Evolutionary conservation across 1,140 invertebrate genomes (phyloP), one percentile per base, ranked within the genome.

Genomic region (Drosophila sulfurigaster): DNA sequence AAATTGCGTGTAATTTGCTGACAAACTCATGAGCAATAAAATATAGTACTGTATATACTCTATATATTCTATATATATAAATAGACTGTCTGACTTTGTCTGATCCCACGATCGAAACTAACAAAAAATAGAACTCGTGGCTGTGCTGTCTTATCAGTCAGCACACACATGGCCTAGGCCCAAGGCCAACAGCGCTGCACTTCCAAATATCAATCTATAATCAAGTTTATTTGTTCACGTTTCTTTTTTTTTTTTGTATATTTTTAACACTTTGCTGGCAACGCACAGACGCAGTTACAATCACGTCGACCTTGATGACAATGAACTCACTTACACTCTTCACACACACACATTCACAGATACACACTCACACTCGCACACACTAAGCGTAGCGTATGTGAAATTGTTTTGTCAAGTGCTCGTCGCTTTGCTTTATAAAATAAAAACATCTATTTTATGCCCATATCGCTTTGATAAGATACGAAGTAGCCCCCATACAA

Each of bases 231-330:
- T 11, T 45, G 13, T 25, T 11, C 35, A 38, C 35, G 6, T 20
- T 35, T 35, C 32, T 13, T 13, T 46, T 11, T 13, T 28, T 45
- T 45, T 25, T 25, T 16, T 43, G 52, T 48, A 30, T 25, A 25
- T 25, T 13, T 52, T 51, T 32, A 25, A 70, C 62, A 64, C 68
- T 63, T 56, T 32, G 25, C 52, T 41, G 43, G 35, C 51, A 49
- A 45, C 16, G 8, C 46, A 15, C 25, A 16, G 28, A 25, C 30
- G 25, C 52, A 28, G 43, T 70, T 16, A 51, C 51, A 51, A 35
- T 75, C 58, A 52, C 52, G 5, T 13, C 86, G 76, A 89, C 85
- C 86, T 90, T 89, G 81, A 56, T 78, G 87, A 82, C 79, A 87
- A 78, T 90, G 87, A 90, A 90, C 86, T 73, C 70, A 51, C 38